Evolutionary conservation across 2,888 invertebrate genomes (phyloP).

Genomic region (Megalurothrips usitatus): DNA sequence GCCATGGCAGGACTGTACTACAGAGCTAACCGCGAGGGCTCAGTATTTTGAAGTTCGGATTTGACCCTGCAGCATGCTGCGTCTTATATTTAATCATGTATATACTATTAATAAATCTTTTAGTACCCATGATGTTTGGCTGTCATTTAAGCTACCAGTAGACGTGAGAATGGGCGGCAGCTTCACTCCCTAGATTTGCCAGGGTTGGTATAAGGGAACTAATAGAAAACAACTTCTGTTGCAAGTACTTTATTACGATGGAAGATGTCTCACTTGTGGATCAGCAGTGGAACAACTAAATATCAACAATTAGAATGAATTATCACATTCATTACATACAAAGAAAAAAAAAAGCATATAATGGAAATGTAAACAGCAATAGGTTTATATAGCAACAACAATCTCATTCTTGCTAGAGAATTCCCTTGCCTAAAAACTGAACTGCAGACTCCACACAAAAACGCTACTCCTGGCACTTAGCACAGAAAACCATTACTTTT

Average conservation of each 20-base stretch:
- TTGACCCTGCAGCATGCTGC: too few relatives aligned
- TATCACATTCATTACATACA: conserved; percentile 23
- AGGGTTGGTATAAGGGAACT: too few relatives aligned
- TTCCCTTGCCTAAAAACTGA: neutral
- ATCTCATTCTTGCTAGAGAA: neutral
- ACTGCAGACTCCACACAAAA: conserved; percentile 9
- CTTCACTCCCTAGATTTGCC: too few relatives aligned
- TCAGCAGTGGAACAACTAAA: conserved; percentile 23
- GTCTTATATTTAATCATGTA: too few relatives aligned
- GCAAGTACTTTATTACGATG: conserved; percentile 18
- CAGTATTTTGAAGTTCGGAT: conserved; percentile 45
- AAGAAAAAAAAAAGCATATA: conserved; percentile 8
- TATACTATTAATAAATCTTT: too few relatives aligned
- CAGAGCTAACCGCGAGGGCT: conserved; percentile 49
- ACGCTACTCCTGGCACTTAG: conserved; percentile 13
- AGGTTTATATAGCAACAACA: neutral
- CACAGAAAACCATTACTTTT: conserved; percentile 17
- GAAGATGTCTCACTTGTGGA: conserved; percentile 20
- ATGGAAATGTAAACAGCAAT: conserved; percentile 23
- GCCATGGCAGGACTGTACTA: conserved; percentile 73
- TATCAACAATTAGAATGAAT: conserved; percentile 21
- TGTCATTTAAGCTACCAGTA: too few relatives aligned
- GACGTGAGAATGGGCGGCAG: too few relatives aligned
- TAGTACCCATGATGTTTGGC: too few relatives aligned
- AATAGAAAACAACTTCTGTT: neutral